phyloP scores from a whole-genome alignment of 2,797 vertebrate species.

The Poeciliopsis presidionis region DNA sequence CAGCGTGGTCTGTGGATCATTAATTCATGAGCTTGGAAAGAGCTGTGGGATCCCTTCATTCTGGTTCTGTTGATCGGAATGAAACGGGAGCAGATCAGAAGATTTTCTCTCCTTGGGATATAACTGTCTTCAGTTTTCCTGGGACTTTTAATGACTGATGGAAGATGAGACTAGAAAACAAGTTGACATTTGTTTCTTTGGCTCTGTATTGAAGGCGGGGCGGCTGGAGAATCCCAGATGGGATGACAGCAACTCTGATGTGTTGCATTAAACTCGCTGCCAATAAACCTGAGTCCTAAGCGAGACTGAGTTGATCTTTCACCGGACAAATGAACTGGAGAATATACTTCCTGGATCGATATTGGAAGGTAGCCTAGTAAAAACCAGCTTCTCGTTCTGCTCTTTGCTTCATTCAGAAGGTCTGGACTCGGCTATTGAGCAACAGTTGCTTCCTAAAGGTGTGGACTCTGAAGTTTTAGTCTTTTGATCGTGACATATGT shows the following conservation, averaged over 20 bases:
- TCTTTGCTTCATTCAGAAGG: too few species aligned
- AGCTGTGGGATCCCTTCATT: slow-evolving; percentile 30
- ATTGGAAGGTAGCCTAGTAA: too few species aligned
- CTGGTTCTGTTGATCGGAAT: slow-evolving; percentile 9
- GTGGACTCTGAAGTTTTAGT: too few species aligned
- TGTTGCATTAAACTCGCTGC: slow-evolving; percentile 38
- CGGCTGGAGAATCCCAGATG: slow-evolving; percentile 45
- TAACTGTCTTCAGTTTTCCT: not conserved
- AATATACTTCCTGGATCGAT: slow-evolving; percentile 6
- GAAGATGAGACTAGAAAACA: slow-evolving; percentile 6
- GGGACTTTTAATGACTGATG: slow-evolving; percentile 21
- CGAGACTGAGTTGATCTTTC: slow-evolving; percentile 34
- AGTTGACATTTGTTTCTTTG: slow-evolving; percentile 18
- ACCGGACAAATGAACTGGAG: slow-evolving; percentile 22
- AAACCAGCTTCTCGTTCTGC: too few species aligned
- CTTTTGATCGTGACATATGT: too few species aligned
- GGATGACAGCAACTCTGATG: slow-evolving; percentile 28
- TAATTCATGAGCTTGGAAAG: slow-evolving; percentile 63
- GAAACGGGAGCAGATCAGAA: not conserved
- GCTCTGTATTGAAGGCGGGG: slow-evolving; percentile 8
- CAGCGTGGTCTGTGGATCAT: slow-evolving; percentile 43
- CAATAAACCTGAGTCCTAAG: slow-evolving; percentile 37
- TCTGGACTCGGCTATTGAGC: too few species aligned
- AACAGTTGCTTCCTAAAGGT: too few species aligned
- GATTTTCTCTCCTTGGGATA: not conserved